Percentiles rank a stretch among this genome's conserved stretches.
Conservation (phyloP, 2,113 vertebrate species). For the Australoheros scitulus region DNA sequence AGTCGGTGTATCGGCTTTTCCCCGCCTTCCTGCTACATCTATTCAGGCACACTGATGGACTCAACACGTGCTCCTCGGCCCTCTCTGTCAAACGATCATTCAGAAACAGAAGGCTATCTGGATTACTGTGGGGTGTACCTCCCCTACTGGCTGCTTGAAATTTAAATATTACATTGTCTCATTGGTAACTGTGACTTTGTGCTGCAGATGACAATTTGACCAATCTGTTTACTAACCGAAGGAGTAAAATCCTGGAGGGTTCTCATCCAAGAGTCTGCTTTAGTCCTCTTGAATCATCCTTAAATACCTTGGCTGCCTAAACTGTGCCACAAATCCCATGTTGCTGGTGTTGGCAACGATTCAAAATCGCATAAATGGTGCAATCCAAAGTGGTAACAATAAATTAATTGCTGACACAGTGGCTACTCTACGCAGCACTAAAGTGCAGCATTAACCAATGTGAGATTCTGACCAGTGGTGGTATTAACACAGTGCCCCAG, state of each 20-base stretch:
- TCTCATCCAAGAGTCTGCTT: not conserved
- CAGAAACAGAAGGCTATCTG: constrained; percentile 33
- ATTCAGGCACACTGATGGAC: constrained; percentile 27
- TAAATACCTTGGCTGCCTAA: not conserved
- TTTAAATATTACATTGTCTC: constrained; percentile 37
- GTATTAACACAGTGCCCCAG: not conserved
- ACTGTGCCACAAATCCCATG: not conserved
- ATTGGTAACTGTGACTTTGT: constrained; percentile 9
- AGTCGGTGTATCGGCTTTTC: constrained; percentile 28
- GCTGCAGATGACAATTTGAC: constrained; percentile 2
- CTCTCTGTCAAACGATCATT: constrained; percentile 48
- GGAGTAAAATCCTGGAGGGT: not conserved
- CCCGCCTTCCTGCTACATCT: constrained; percentile 17
- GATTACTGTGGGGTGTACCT: constrained; percentile 12
- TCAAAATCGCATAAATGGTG: not conserved
- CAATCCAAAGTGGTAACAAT: not conserved
- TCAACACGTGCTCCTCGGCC: constrained; percentile 21
- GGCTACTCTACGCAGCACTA: not conserved
- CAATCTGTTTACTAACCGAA: constrained; percentile 2
- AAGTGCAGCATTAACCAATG: not conserved
- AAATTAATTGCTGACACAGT: constrained; percentile 2
- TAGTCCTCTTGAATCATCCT: not conserved
- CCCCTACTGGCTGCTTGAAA: constrained; percentile 28
- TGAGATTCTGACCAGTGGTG: constrained; percentile 5
- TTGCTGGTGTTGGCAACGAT: not conserved